These are phyloP conservation scores for Apodemus agrarius DNA, from an alignment of 2,797 vertebrate genomes.

Conservation along the genomic window DNA sequence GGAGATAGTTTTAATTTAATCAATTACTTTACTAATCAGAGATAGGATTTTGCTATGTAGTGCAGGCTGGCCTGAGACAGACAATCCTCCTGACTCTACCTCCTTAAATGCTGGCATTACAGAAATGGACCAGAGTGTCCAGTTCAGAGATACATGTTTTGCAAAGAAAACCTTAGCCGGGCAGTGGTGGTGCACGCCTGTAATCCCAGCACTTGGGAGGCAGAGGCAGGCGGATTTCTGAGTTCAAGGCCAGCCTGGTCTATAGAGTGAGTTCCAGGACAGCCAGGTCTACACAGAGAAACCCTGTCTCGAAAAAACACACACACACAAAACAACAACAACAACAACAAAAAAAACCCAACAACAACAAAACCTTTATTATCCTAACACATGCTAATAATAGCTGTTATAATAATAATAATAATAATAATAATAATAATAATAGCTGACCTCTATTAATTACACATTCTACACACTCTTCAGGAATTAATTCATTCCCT, in stretches of 20 bases:
- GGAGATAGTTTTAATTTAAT: not conserved
- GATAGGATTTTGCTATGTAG: not conserved
- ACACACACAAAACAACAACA: no score
- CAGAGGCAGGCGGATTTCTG: no score
- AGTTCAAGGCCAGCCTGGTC: no score
- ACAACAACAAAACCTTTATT: not conserved
- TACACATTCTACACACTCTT: not conserved
- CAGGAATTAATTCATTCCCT: not conserved
- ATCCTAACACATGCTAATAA: not conserved
- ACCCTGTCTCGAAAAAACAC: no score
- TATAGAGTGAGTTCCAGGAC: no score
- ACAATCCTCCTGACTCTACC: no score
- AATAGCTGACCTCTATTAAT: not conserved
- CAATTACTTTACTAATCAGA: not conserved
- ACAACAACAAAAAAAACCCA: no score
- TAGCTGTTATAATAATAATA: no score
- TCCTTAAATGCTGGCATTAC: not conserved
- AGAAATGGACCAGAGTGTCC: not conserved
- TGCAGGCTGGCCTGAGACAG: not conserved
- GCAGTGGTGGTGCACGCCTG: no score
- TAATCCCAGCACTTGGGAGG: no score
- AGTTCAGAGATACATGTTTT: not conserved
- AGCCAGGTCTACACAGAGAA: no score
- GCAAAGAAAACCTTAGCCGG: not conserved
- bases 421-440: no score